Evolutionary conservation across 2,113 vertebrate species (phyloP), one percentile per base, ranked within the genome.

Genomic region (Cyprinodon brontotheroides): DNA sequence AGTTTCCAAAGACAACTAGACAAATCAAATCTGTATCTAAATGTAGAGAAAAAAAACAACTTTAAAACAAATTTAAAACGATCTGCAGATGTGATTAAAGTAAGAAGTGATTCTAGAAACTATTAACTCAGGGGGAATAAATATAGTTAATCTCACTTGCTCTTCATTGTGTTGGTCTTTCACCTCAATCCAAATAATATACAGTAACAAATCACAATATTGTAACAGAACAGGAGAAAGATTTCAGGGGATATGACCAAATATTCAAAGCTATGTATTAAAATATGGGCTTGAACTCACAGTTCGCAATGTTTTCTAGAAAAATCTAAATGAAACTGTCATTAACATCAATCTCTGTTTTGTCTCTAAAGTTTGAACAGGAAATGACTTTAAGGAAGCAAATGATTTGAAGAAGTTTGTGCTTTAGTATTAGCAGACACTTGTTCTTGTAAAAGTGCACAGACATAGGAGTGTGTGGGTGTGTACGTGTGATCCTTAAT

Each of bases 401-500:
- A n/a, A n/a, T 83, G 29, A 12, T 37, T 65, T 84, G 60, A 59
- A 71, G 57, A 68, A 38, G 38, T 63, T 82, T 86, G 79, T 77
- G 61, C 63, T 80, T 14, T 77, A 57, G 45, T 83, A 75, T 72
- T 61, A 81, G 83, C 69, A 71, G 59, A 63, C 59, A 57, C 15
- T 10, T 78, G 73, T 81, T 70, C 60, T 50, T 67, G 11, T 68
- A 22, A 70, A 77, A 11, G 77, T 71, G 72, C 59, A 70, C 68
- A 84, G 64, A 74, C 72, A 75, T 37, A 12, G 43, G 73, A 77
- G 79, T 45, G 72, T 57, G 78, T 76, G 80, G 22, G 59, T 72
- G 80, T 71, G 85, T 65, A 72, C 45, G 68, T 81, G 75, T 83
- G 72, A 43, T 65, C 57, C 80, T 85, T 88, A 89, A 90, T 87